Conservation (phyloP, 1,140 invertebrate genomes). For the Steinernema khuongi region DNA sequence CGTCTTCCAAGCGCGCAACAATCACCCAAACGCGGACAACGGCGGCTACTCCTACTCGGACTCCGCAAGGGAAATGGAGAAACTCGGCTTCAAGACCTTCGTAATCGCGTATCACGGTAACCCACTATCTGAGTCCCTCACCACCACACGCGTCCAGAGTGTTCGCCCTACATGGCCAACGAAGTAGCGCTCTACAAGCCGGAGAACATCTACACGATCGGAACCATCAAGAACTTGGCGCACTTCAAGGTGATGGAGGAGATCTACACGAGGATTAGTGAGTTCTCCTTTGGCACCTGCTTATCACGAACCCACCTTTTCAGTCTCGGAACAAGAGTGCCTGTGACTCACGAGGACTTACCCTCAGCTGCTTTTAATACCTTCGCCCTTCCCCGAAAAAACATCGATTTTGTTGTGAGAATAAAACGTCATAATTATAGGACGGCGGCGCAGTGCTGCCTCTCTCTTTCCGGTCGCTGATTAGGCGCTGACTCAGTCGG, state of each 20-base stretch:
- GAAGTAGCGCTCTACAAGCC: neutral
- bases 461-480: too few relatives aligned
- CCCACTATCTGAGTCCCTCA: neutral
- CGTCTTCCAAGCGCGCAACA: neutral
- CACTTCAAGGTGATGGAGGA: neutral
- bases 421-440: too few relatives aligned
- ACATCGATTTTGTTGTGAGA: too few relatives aligned
- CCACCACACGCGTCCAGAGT: neutral
- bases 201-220: conserved; percentile 5
- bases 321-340: too few relatives aligned
- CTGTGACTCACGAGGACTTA: too few relatives aligned
- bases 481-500: too few relatives aligned
- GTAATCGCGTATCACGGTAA: neutral
- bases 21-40: neutral
- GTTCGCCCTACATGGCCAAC: neutral
- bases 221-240: neutral
- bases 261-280: neutral
- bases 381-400: too few relatives aligned
- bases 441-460: too few relatives aligned
- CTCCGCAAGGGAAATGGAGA: neutral
- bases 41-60: neutral
- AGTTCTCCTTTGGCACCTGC: neutral
- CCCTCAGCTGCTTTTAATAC: too few relatives aligned
- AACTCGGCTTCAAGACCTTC: neutral
- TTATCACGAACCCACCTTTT: too few relatives aligned